Base-by-base conservation (phyloP, 30 jellyfish, hydroid and myxozoan genomes). In the Cassiopea xamachana region DNA sequence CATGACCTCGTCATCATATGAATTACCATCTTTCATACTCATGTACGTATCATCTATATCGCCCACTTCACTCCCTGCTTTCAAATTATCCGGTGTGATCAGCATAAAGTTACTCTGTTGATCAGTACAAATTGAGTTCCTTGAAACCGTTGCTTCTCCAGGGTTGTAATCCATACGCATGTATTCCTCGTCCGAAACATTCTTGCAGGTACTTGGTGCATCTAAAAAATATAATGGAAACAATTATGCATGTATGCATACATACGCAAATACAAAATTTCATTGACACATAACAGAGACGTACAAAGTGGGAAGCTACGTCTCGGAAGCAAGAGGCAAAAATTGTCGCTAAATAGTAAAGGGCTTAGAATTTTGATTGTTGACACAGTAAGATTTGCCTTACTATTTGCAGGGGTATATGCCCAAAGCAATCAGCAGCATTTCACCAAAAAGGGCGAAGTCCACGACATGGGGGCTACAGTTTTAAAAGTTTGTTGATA, bases 181-280 rank as follows among this genome's bases (percentile, higher is more conserved):
- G 48, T 87, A 87, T 1, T 89, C 94, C 48, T 87, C 89, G 67
- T 87, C 94, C 39, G 74, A 19, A 15, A 84, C n/a, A 15, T 70
- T n/a, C 45, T 68, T 58, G 14, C 79, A 58, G 39, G 86, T 4
- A n/a, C 46, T 74, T 59, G 55, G 61, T 12, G 79, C 60, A 73
- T 18, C 91, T 83, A 18, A 18, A 67, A 47, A 10, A 68, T 6
- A 55, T 3, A 55, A 55, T 55, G 64, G 10, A 55, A 10, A 55
- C 64, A 71, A 68, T 46, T 15, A 79, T 8, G 17, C 45, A 14
- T 39, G 15, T 59, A 59, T 59, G 8, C 69, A 59, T 59, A 0
- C 69, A 59, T 27, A 27, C 39, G 39, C 39, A 27, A 27, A 27
- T 27, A 27, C 39, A 27, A 27, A 27, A 27, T 27, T 27, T 27